These are phyloP conservation scores for Myopa testacea DNA, from an alignment of 2,888 invertebrate genomes.

Conservation along the genomic window DNA sequence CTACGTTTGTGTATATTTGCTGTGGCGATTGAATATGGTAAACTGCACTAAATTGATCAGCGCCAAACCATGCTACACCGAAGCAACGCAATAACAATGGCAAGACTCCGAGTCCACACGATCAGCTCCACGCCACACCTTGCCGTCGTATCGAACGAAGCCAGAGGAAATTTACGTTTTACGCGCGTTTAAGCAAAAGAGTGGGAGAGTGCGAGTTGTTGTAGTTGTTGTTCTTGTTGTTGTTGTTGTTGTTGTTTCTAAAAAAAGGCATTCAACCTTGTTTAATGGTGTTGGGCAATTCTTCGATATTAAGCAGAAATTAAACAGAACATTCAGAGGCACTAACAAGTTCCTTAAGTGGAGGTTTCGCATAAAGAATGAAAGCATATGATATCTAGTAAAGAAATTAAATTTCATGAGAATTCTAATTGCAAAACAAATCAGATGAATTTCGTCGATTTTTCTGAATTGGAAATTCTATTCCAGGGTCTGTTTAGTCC, in stretches of 20 bases:
- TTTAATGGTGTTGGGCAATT: too few relatives aligned
- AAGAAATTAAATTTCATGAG: too few relatives aligned
- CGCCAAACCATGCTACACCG: neutral
- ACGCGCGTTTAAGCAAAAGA: neutral
- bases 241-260: constrained; percentile 26
- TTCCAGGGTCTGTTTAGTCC: too few relatives aligned
- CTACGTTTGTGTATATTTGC: constrained; percentile 8
- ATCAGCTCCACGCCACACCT: neutral
- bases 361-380: too few relatives aligned
- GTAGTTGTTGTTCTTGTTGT: constrained; percentile 32
- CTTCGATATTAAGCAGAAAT: too few relatives aligned
- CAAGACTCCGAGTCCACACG: neutral
- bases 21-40: constrained; percentile 4
- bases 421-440: too few relatives aligned
- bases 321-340: too few relatives aligned
- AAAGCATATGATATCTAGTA: too few relatives aligned
- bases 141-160: neutral
- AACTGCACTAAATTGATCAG: constrained; percentile 29
- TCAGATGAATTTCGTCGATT: too few relatives aligned
- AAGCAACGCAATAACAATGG: neutral
- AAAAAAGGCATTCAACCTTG: too few relatives aligned
- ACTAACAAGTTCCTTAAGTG: too few relatives aligned
- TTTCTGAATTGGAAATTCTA: too few relatives aligned
- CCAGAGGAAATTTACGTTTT: neutral
- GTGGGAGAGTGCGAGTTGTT: constrained; percentile 6